Conservation (phyloP, 2,888 invertebrate genomes). For the Epistrophe grossulariae region DNA sequence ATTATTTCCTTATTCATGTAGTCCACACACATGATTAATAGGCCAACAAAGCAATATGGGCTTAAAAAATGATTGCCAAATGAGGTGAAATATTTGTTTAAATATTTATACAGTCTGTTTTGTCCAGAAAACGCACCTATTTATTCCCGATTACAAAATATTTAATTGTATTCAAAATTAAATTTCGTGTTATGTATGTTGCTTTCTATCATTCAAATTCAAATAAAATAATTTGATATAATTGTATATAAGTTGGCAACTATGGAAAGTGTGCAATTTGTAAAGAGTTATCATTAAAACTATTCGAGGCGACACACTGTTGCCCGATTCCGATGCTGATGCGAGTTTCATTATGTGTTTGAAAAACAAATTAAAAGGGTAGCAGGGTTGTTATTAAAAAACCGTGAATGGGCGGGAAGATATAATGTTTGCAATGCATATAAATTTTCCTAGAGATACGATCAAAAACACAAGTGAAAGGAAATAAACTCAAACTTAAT, state of each 20-base stretch:
- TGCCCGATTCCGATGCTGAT: conserved; percentile 49
- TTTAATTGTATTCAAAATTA: no score
- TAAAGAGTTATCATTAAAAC: conserved; percentile 45
- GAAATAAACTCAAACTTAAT: background rate
- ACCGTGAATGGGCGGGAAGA: conserved; percentile 35
- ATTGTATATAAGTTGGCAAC: background rate
- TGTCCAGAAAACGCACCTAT: no score
- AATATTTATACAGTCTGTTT: no score
- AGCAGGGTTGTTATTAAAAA: conserved; percentile 57
- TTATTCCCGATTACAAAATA: no score
- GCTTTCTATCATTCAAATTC: background rate
- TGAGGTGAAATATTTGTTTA: background rate
- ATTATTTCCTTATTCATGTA: conserved; percentile 50
- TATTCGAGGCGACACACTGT: conserved; percentile 43
- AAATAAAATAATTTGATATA: background rate
- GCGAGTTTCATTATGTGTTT: conserved; percentile 47
- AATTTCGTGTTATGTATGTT: no score
- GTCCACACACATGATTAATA: conserved; percentile 36
- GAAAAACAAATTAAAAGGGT: conserved; percentile 53
- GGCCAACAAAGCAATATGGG: conserved; percentile 20
- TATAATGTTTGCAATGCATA: conserved; percentile 31
- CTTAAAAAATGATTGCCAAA: background rate
- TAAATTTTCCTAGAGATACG: conserved; percentile 17
- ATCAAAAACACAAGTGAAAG: conserved; percentile 11
- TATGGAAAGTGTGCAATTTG: background rate